phyloP scores from a whole-genome alignment of 1,140 invertebrate species.

The Drosophila insularis region DNA sequence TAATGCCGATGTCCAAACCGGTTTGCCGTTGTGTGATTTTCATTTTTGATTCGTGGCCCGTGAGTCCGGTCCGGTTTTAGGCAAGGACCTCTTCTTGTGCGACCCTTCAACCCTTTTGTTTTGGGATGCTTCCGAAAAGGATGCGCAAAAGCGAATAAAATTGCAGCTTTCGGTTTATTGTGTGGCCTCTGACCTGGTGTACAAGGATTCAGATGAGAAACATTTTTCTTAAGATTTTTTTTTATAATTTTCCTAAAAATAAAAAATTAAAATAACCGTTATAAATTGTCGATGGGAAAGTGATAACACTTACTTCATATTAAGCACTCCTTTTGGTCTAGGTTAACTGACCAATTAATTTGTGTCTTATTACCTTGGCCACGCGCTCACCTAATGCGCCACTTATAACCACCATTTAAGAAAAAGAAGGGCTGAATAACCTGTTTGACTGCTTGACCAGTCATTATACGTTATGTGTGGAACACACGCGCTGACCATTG shows the following conservation, averaged over 20 bases:
- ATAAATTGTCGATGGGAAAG: slow-evolving; percentile 39
- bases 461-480: slow-evolving; percentile 27
- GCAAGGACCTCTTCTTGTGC: slow-evolving; percentile 38
- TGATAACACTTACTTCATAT: not conserved
- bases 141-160: slow-evolving; percentile 71
- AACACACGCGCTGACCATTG: slow-evolving; percentile 60
- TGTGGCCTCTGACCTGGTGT: slow-evolving; percentile 37
- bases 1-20: slow-evolving; percentile 78
- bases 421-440: slow-evolving; percentile 37
- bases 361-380: slow-evolving; percentile 32
- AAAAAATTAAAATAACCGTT: slow-evolving; percentile 60
- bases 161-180: slow-evolving; percentile 67
- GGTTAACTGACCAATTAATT: slow-evolving; percentile 51
- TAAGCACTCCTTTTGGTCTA: slow-evolving; percentile 4
- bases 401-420: slow-evolving; percentile 22
- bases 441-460: slow-evolving; percentile 61
- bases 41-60: slow-evolving; percentile 66
- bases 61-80: slow-evolving; percentile 72
- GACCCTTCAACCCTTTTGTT: slow-evolving; percentile 75
- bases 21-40: slow-evolving; percentile 63
- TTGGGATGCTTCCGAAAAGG: slow-evolving; percentile 37
- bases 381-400: slow-evolving; percentile 51
- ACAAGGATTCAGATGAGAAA: slow-evolving; percentile 56
- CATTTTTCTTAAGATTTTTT: slow-evolving; percentile 51
- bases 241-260: slow-evolving; percentile 19